A percentile compares a stretch with the other conserved stretches of the same genome.
Evolutionary conservation across 2,797 vertebrate species (phyloP).

Genomic region (Gallinago solitaria): DNA sequence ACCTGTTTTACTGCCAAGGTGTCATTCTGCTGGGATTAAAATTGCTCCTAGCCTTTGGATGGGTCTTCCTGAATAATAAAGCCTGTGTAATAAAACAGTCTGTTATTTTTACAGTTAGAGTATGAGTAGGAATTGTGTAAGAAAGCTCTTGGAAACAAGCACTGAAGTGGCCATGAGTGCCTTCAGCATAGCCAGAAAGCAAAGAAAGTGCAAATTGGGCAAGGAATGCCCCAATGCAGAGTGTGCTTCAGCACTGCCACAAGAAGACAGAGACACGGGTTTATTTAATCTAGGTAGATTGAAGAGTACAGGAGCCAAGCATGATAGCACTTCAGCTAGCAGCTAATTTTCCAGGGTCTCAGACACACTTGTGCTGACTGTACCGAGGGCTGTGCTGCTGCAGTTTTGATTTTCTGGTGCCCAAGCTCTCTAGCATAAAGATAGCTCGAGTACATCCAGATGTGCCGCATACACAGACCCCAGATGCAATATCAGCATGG

Average conservation of each 20-base stretch:
- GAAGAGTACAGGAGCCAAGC: neutral
- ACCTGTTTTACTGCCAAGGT: neutral
- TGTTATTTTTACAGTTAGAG: slow-evolving; percentile 31
- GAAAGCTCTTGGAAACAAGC: neutral
- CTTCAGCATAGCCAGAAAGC: neutral
- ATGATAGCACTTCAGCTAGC: neutral
- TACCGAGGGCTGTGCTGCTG: neutral
- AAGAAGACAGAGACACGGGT: neutral
- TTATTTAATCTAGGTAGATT: neutral
- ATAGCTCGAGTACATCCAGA: slow-evolving; percentile 37
- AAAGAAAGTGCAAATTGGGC: neutral
- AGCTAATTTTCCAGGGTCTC: neutral
- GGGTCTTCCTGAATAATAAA: neutral
- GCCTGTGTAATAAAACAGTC: neutral
- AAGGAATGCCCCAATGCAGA: neutral
- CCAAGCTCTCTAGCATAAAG: slow-evolving; percentile 14
- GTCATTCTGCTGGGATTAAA: neutral
- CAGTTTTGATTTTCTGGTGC: neutral
- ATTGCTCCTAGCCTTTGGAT: neutral
- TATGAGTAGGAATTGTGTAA: neutral
- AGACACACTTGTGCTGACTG: neutral
- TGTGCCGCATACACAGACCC: neutral
- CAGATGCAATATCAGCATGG: slow-evolving; percentile 8
- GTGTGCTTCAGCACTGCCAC: too few species aligned
- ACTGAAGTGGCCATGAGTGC: neutral